A percentile compares a stretch with the other conserved stretches of the same genome.
phyloP scores from a whole-genome alignment of 2,888 invertebrate genomes.

The Agonum fuliginosum region DNA sequence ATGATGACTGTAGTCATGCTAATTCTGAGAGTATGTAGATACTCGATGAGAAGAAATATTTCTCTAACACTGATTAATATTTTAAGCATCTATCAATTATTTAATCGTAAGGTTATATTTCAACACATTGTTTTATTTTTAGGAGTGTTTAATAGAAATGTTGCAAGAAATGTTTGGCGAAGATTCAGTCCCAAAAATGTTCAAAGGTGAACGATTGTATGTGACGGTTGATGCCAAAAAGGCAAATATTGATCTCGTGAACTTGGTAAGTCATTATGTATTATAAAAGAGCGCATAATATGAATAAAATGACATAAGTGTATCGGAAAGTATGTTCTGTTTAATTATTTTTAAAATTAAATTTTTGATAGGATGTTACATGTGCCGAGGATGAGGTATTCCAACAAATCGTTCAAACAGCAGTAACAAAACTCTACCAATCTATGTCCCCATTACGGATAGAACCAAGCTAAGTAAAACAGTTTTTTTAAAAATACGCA shows the following conservation, averaged over 20 bases:
- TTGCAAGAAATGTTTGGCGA: conserved; percentile 97
- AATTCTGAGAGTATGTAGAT: no score
- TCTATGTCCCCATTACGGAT: conserved; percentile 80
- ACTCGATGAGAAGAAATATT: no score
- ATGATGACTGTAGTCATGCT: no score
- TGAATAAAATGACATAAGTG: no score
- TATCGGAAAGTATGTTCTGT: no score
- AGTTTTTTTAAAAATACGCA: conserved; percentile 33
- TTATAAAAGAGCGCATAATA: no score
- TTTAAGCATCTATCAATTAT: no score
- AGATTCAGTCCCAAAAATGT: conserved; percentile 93
- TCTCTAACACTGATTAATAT: no score
- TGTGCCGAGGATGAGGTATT: conserved; percentile 88
- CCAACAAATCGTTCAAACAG: conserved; percentile 89
- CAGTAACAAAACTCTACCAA: conserved; percentile 88
- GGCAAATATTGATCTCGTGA: conserved; percentile 89
- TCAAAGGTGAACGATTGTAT: conserved; percentile 91
- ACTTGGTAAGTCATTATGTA: conserved; percentile 77
- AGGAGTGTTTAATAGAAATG: conserved; percentile 92
- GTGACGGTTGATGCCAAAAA: conserved; percentile 90
- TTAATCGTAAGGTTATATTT: conserved; percentile 4
- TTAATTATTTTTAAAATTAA: conserved; percentile 33
- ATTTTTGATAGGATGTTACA: conserved; percentile 79
- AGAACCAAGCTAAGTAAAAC: conserved; percentile 5
- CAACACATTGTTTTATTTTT: conserved; percentile 63